A percentile compares a stretch with the other conserved stretches of the same genome.
Evolutionary conservation across 2,888 invertebrate species (phyloP).

Genomic region (Zonitis immaculata): DNA sequence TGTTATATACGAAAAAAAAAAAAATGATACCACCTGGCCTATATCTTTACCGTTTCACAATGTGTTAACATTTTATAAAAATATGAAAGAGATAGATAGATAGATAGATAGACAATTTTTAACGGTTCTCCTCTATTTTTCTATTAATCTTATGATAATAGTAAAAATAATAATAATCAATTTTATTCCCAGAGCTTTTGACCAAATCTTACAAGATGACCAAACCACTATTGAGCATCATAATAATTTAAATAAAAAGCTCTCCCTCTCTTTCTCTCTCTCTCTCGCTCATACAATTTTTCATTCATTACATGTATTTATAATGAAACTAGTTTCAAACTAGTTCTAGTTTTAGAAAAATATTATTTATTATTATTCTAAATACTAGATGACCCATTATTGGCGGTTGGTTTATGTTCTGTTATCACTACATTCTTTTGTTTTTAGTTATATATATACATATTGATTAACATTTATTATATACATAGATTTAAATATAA

Average conservation of each 20-base stretch:
- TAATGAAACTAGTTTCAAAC: conserved; percentile 8
- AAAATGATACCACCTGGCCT: not conserved
- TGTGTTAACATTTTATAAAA: conserved; percentile 1
- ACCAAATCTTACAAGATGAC: not conserved
- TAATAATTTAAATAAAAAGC: conserved; percentile 20
- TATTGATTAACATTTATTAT: too few species aligned
- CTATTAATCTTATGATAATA: not conserved
- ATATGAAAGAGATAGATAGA: too few species aligned
- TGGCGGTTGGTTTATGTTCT: too few species aligned
- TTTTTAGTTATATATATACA: too few species aligned
- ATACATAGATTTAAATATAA: too few species aligned
- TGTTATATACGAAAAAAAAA: not conserved
- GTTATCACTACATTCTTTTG: too few species aligned
- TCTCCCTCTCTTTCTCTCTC: too few species aligned
- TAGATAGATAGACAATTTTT: not conserved
- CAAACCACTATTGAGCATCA: not conserved
- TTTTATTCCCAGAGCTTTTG: conserved; percentile 1
- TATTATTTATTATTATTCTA: not conserved
- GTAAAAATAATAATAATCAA: not conserved
- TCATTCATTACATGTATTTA: too few species aligned
- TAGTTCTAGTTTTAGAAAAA: not conserved
- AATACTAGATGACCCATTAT: too few species aligned
- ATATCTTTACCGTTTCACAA: conserved; percentile 2
- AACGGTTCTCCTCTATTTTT: conserved; percentile 1
- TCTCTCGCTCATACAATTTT: too few species aligned